Evolutionary conservation across 2,113 vertebrate genomes (phyloP), one percentile per base, ranked within the genome.

Genomic region (Protobothrops mucrosquamatus): DNA sequence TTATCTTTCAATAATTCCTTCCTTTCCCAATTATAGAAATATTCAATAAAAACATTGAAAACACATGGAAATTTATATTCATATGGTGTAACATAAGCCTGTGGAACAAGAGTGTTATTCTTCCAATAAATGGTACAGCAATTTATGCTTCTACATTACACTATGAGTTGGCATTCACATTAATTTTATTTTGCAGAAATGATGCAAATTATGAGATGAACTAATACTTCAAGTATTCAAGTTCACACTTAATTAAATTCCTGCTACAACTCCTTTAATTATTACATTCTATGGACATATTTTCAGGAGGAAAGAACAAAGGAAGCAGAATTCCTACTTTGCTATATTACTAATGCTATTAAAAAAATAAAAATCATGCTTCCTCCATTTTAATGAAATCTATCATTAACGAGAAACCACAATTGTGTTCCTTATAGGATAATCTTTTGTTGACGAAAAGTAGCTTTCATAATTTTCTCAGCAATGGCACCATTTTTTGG

Each of bases 311-410:
- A 90, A 92, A 93, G 93, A 18, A 43, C 89, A 23, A 29, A 90
- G 95, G 51, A 92, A 90, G 39, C 90, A 24, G 87, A 94, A 95
- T 93, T 96, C 85, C 81, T 93, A 0, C 56, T 96, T 96, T 88
- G 34, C 74, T 93, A 11, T 94, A 93, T 95, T 87, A 92, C 90
- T 55, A 81, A 54, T 85, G 94, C 94, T 94, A 95, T 95, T 95
- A 89, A 95, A 90, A 95, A 95, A 95, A 29, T 55, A 85, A 92
- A 91, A 93, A 90, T 94, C 56, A 81, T 20, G 61, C 59, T 95
- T 97, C 91, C 57, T 57, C n/a, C 46, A n/a, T 95, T 94, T 94
- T 95, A 95, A 93, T 89, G 48, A 97, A 96, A 95, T 94, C 55
- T 69, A 92, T 94, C 74, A 85, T 94, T 95, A 95, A 92, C 55